A percentile compares a stretch with the other conserved stretches of the same genome.
These are phyloP conservation scores for Siphonodentalium dalli DNA, from an alignment of 2,888 invertebrate genomes.

Conservation along the genomic window DNA sequence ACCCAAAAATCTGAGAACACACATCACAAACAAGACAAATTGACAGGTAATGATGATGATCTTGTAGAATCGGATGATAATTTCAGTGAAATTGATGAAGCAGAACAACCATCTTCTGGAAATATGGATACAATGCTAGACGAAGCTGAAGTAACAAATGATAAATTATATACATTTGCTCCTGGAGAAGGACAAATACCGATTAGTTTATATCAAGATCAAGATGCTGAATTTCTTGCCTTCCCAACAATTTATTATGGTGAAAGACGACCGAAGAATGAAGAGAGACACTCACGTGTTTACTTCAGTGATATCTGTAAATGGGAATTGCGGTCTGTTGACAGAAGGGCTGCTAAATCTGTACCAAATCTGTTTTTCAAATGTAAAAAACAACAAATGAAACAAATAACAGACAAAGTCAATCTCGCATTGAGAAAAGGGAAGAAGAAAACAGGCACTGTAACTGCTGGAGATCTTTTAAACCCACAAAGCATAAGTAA, in stretches of 20 bases:
- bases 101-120: no score
- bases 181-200: conserved; percentile 25
- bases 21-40: no score
- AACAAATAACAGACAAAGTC: conserved; percentile 23
- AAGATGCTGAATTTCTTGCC: conserved; percentile 10
- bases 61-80: no score
- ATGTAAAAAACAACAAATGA: conserved; percentile 20
- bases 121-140: no score
- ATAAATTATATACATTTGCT: conserved; percentile 26
- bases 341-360: conserved; percentile 17
- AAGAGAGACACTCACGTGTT: conserved; percentile 13
- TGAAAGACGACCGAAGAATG: conserved; percentile 9
- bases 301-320: conserved; percentile 27
- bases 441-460: conserved; percentile 2
- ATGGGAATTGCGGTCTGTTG: conserved; percentile 22
- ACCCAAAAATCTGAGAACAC: no score
- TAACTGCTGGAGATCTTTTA: conserved; percentile 3
- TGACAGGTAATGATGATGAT: no score
- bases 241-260: conserved; percentile 22
- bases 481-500: background rate
- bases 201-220: conserved; percentile 20
- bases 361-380: conserved; percentile 24
- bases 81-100: no score
- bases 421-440: conserved; percentile 11
- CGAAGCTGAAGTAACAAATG: no score